Evolutionary conservation across 2,888 invertebrate species (phyloP).

Genomic region (Ochropleura plecta): DNA sequence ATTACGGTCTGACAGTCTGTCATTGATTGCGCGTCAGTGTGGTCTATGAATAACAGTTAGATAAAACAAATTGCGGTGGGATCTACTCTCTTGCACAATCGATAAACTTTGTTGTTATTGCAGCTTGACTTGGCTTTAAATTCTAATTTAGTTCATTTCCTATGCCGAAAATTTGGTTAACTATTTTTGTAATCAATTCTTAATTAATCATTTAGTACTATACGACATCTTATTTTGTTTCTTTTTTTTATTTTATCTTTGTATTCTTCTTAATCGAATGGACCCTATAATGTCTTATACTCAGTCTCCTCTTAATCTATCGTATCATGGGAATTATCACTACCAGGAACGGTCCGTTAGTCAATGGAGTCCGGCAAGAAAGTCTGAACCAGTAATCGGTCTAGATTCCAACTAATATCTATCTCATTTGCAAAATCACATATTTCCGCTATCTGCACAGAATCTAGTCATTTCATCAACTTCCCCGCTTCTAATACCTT

Average conservation of each 20-base stretch:
- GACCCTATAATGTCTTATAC: neutral
- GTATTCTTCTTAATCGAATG: neutral
- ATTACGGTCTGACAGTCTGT: constrained; percentile 9
- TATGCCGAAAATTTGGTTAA: neutral
- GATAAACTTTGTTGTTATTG: neutral
- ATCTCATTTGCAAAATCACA: constrained; percentile 45
- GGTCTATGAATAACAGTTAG: constrained; percentile 26
- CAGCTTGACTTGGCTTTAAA: neutral
- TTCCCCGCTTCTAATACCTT: constrained; percentile 34
- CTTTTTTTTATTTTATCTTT: neutral
- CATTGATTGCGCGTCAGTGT: neutral
- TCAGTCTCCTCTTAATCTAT: neutral
- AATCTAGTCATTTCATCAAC: constrained; percentile 38
- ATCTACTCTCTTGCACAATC: constrained; percentile 3
- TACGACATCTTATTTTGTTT: neutral
- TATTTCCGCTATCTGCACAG: constrained; percentile 51
- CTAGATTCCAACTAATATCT: constrained; percentile 32
- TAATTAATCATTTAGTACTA: too few relatives aligned
- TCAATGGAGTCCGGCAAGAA: neutral
- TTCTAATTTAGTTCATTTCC: neutral
- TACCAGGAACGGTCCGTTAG: neutral
- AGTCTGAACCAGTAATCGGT: neutral
- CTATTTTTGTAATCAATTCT: too few relatives aligned
- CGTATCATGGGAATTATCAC: neutral
- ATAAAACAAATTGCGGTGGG: constrained; percentile 13